A percentile compares a stretch with the other conserved stretches of the same genome.
phyloP scores from a whole-genome alignment of 1,140 invertebrate species.

The Nebria ingens region DNA sequence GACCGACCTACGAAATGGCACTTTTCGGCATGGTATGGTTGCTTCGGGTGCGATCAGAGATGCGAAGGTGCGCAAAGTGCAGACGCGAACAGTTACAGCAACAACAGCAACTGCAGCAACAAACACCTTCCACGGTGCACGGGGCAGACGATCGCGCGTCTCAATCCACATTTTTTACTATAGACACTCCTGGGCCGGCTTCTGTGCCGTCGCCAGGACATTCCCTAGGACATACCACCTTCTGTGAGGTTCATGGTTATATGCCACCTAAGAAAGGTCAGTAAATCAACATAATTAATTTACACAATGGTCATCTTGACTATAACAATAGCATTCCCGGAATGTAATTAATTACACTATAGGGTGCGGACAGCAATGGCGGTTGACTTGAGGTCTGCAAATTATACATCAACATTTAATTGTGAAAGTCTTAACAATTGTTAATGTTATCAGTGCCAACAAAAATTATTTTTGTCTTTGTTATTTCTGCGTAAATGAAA shows the following conservation, averaged over 20 bases:
- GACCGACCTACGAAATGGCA: constrained; percentile 45
- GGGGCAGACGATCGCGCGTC: constrained; percentile 33
- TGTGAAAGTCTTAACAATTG: background rate
- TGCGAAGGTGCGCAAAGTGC: constrained; percentile 59
- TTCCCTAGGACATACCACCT: constrained; percentile 34
- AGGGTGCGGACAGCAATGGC: no score
- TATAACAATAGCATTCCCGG: no score
- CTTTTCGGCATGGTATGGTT: constrained; percentile 77
- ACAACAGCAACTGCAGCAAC: constrained; percentile 26
- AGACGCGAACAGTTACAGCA: constrained; percentile 42
- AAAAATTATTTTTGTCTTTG: no score
- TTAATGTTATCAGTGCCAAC: no score
- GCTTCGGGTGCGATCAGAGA: constrained; percentile 61
- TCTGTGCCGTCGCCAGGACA: constrained; percentile 15
- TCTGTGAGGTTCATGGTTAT: constrained; percentile 50
- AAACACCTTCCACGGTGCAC: constrained; percentile 28
- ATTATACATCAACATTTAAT: constrained; percentile 12
- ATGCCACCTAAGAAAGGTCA: constrained; percentile 47
- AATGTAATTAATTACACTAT: no score
- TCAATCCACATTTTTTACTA: constrained; percentile 38
- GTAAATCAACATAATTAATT: no score
- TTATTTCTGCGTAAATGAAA: no score
- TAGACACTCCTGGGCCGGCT: constrained; percentile 38
- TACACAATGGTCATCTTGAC: no score
- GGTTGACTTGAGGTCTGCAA: no score